Conservation (phyloP, 2,113 vertebrate genomes). For the Arothron firmamentum region DNA sequence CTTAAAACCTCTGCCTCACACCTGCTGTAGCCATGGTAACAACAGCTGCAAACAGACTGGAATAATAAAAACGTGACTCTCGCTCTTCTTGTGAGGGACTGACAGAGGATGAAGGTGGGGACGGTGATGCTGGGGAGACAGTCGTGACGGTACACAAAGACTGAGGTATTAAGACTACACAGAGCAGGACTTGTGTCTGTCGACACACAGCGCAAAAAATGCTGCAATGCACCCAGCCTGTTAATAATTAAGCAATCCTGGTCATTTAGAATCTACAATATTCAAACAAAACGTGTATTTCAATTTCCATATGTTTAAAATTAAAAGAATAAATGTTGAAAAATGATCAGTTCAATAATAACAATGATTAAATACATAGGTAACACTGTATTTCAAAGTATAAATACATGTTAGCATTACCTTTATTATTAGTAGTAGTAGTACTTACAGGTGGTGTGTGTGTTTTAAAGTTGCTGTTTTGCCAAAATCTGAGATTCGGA, state of each 20-base stretch:
- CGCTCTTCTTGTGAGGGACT: slow-evolving; percentile 6
- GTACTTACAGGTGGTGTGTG: too few relatives aligned
- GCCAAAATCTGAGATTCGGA: too few relatives aligned
- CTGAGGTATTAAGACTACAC: slow-evolving; percentile 12
- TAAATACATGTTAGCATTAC: too few relatives aligned
- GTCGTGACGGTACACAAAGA: slow-evolving; percentile 8
- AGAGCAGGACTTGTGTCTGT: neutral
- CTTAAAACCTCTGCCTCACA: slow-evolving; percentile 57
- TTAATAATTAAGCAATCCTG: too few relatives aligned
- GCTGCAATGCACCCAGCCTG: neutral
- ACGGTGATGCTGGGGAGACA: slow-evolving; percentile 13
- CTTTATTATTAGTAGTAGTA: too few relatives aligned
- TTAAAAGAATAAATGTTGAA: neutral
- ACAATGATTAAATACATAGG: too few relatives aligned
- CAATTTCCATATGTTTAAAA: neutral
- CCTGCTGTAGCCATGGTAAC: slow-evolving; percentile 61
- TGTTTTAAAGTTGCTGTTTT: too few relatives aligned
- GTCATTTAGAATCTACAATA: neutral
- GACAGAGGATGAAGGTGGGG: slow-evolving; percentile 22
- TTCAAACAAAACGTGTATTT: neutral
- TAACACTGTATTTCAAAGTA: too few relatives aligned
- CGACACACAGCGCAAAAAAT: slow-evolving; percentile 2
- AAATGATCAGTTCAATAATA: too few relatives aligned
- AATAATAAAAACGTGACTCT: slow-evolving; percentile 36
- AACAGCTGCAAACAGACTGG: slow-evolving; percentile 37